Percentiles rank a stretch among this genome's conserved stretches.
Conservation (phyloP, 1,140 invertebrate species). For the Drosophila funebris region DNA sequence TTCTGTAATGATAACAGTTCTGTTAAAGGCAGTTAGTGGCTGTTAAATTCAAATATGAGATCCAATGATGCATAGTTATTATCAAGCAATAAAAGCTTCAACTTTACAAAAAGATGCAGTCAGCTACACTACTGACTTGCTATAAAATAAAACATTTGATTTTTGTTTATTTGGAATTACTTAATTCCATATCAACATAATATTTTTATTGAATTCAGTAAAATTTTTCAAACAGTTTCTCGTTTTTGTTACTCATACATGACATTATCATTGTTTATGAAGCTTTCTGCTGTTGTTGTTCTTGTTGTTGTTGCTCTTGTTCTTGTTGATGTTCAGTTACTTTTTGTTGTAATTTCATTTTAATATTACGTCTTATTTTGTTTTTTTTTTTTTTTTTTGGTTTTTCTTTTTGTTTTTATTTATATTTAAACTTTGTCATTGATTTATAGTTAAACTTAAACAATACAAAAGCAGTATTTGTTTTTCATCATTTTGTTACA, state of each 20-base stretch:
- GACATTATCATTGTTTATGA: conserved; percentile 57
- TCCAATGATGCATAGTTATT: background rate
- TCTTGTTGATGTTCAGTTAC: conserved; percentile 61
- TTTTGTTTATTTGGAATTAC: conserved; percentile 77
- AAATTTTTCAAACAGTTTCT: conserved; percentile 80
- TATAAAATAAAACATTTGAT: background rate
- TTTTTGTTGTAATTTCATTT: conserved; percentile 60
- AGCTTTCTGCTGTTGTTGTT: conserved; percentile 46
- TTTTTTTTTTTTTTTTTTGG: conserved; percentile 46
- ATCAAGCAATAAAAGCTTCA: too few species aligned
- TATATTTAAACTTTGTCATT: conserved; percentile 62
- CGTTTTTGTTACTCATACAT: conserved; percentile 73
- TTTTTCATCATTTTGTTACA: conserved; percentile 69
- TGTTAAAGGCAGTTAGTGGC: background rate
- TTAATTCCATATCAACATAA: conserved; percentile 83
- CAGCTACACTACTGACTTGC: too few species aligned
- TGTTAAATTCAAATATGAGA: background rate
- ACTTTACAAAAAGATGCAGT: too few species aligned
- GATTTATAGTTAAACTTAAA: conserved; percentile 77
- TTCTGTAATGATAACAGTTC: too few species aligned
- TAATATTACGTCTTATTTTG: conserved; percentile 73
- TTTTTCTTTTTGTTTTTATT: conserved; percentile 34
- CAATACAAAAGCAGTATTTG: conserved; percentile 81
- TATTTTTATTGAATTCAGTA: conserved; percentile 83
- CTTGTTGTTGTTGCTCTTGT: conserved; percentile 55